These are phyloP conservation scores for Xanthorhoe spadicearia DNA, from an alignment of 2,888 invertebrate species.

Conservation along the genomic window DNA sequence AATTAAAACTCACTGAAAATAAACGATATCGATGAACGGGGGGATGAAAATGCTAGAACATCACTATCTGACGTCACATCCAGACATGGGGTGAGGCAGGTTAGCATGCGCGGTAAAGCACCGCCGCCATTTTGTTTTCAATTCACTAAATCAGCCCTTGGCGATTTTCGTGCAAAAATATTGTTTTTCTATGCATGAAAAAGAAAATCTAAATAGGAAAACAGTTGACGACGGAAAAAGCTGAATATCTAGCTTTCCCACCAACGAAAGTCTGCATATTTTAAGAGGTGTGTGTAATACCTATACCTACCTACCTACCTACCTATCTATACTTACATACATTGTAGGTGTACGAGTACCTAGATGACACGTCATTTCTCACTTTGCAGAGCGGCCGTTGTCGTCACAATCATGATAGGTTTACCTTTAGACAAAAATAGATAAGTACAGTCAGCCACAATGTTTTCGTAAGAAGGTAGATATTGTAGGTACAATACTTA, in stretches of 20 bases:
- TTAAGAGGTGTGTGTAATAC: background rate
- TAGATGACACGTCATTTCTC: background rate
- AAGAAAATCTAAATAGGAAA: background rate
- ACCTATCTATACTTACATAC: no score
- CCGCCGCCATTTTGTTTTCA: conserved; percentile 64
- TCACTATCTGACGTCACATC: conserved; percentile 68
- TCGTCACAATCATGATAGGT: no score
- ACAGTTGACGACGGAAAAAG: no score
- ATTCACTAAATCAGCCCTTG: conserved; percentile 52
- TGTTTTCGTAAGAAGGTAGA: no score
- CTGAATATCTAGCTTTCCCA: background rate
- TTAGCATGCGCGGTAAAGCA: conserved; percentile 72
- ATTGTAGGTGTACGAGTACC: background rate
- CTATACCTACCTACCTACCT: no score
- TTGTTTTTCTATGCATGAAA: background rate
- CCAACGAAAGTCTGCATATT: no score
- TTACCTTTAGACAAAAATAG: no score
- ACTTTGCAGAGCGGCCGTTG: background rate
- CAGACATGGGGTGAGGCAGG: conserved; percentile 54
- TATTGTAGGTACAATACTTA: no score
- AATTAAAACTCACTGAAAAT: background rate
- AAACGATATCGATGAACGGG: conserved; percentile 48
- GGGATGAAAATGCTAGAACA: conserved; percentile 46
- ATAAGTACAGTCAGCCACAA: no score
- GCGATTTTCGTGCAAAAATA: conserved; percentile 47